These are phyloP conservation scores for Coregonus ussuriensis DNA, from an alignment of 2,797 vertebrate species.

Conservation along the genomic window DNA sequence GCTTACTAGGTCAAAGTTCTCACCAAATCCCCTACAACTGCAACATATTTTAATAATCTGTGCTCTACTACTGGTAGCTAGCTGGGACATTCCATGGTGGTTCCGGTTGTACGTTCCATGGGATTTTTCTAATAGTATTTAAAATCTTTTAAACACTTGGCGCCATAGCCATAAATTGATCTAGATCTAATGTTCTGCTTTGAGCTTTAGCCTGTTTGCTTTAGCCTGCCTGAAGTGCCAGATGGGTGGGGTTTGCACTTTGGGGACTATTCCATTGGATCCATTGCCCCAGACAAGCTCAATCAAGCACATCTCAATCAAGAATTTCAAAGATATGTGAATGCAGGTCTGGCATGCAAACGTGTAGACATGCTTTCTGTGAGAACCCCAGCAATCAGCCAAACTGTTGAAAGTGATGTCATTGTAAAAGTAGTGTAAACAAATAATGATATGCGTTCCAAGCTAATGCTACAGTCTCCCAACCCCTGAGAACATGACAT, in stretches of 20 bases:
- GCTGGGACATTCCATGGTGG: not conserved
- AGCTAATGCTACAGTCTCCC: conserved; percentile 63
- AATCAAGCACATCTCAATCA: not conserved
- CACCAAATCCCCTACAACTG: conserved; percentile 60
- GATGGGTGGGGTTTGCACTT: not conserved
- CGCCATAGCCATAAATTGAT: too few relatives aligned
- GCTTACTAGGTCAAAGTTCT: conserved; percentile 67
- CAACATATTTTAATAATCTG: not conserved
- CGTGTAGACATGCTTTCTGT: conserved; percentile 52
- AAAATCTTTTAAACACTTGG: too few relatives aligned
- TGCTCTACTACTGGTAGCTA: not conserved
- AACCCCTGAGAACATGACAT: conserved; percentile 58
- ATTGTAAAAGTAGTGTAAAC: conserved; percentile 61
- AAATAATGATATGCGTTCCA: conserved; percentile 70
- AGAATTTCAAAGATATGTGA: not conserved
- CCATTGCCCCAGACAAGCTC: not conserved
- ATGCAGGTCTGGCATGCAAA: not conserved
- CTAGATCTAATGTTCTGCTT: too few relatives aligned
- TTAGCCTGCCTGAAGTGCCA: not conserved
- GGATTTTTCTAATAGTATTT: too few relatives aligned
- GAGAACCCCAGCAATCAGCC: conserved; percentile 59
- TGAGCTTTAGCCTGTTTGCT: too few relatives aligned
- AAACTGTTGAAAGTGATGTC: conserved; percentile 68
- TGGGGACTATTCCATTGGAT: not conserved
- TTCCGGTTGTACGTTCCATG: too few relatives aligned